phyloP scores from a whole-genome alignment of 2,113 vertebrate species.

The Eulemur rufifrons region DNA sequence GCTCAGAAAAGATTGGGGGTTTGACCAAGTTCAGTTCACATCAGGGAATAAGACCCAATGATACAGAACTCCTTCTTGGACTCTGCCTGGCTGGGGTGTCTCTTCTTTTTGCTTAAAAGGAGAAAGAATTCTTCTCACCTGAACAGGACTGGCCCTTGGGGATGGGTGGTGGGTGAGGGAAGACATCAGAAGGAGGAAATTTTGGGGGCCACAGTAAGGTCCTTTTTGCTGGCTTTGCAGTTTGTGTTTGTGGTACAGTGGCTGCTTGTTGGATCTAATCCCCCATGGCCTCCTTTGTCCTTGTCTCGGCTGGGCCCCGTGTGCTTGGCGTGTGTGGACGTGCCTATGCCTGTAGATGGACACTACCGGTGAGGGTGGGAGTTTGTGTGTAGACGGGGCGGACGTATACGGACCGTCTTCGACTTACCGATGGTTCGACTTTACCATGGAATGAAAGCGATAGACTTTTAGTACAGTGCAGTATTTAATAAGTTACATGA shows the following conservation, averaged over 20 bases:
- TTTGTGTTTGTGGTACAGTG: not conserved
- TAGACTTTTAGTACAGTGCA: not conserved
- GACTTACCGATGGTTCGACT: not conserved
- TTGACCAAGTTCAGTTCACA: not conserved
- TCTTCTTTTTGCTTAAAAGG: not conserved
- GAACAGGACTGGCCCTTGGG: not conserved
- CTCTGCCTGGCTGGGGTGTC: not conserved
- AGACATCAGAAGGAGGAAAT: not conserved
- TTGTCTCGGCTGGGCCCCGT: not conserved
- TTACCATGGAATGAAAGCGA: not conserved
- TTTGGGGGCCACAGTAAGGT: not conserved
- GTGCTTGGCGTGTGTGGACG: not conserved
- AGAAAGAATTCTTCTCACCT: not conserved
- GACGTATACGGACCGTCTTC: not conserved
- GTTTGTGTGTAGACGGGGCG: not conserved
- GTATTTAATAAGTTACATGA: not conserved
- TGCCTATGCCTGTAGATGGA: not conserved
- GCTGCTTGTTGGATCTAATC: not conserved
- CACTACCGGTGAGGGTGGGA: rapidly evolving
- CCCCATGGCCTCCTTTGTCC: too few relatives aligned
- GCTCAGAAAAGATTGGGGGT: not conserved
- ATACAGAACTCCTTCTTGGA: not conserved
- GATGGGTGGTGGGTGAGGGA: not conserved
- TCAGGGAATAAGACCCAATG: not conserved
- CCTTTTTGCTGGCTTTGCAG: not conserved